phyloP scores from a whole-genome alignment of 1,140 invertebrate genomes.

The Steinernema khuongi region DNA sequence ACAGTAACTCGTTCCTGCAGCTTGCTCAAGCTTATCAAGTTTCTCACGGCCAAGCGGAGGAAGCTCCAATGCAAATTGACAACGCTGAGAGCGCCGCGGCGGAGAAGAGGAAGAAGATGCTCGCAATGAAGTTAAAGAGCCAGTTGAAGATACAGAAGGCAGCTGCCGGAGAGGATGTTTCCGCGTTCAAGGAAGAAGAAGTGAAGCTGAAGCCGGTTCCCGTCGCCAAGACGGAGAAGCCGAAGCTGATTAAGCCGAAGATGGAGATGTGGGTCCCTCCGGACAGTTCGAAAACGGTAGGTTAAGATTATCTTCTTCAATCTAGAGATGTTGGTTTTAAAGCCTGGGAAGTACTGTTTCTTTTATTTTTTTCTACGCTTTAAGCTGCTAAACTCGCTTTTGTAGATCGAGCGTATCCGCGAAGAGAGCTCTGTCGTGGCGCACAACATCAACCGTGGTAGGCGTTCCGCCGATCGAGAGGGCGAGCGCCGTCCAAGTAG shows the following conservation, averaged over 20 bases:
- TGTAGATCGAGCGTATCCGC: not conserved
- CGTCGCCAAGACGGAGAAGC: not conserved
- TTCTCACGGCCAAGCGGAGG: slow-evolving; percentile 11
- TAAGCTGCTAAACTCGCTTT: not conserved
- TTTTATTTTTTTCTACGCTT: too few species aligned
- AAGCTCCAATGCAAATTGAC: slow-evolving; percentile 15
- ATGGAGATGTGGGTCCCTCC: slow-evolving; percentile 12
- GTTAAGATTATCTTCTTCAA: too few species aligned
- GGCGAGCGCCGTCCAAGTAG: too few species aligned
- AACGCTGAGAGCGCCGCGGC: slow-evolving; percentile 18
- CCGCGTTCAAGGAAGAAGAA: not conserved
- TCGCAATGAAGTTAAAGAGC: slow-evolving; percentile 34
- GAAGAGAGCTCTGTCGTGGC: not conserved
- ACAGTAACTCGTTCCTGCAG: not conserved
- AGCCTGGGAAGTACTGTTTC: too few species aligned
- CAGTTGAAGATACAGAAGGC: not conserved
- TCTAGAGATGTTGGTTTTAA: too few species aligned
- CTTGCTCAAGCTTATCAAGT: not conserved
- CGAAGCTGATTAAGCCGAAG: not conserved
- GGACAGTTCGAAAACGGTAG: not conserved
- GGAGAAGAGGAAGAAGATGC: slow-evolving; percentile 36
- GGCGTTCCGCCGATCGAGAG: not conserved
- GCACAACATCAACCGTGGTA: not conserved
- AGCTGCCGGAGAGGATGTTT: not conserved
- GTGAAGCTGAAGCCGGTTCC: not conserved